Percentiles rank a stretch among this genome's conserved stretches.
phyloP scores from a whole-genome alignment of 2,888 invertebrate species.

The Isoperla grammatica region DNA sequence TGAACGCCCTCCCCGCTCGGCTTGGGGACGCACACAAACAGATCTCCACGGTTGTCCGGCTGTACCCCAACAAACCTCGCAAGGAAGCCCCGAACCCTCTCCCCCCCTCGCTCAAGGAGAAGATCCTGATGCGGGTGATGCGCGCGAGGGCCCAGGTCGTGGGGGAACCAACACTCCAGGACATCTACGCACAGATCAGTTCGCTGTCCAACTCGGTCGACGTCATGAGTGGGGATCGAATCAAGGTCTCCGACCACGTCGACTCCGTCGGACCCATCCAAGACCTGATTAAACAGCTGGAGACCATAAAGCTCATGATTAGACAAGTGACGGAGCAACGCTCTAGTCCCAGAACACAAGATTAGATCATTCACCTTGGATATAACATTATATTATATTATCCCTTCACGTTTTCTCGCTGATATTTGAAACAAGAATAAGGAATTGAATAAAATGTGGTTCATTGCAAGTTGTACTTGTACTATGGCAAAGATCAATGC shows the following conservation, averaged over 20 bases:
- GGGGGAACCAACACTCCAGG: slow-evolving; percentile 1
- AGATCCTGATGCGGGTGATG: neutral
- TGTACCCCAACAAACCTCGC: neutral
- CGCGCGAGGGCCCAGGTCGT: neutral
- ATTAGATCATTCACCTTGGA: too few species aligned
- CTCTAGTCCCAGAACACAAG: too few species aligned
- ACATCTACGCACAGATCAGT: neutral
- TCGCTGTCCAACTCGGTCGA: slow-evolving; percentile 3
- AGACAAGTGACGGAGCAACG: too few species aligned
- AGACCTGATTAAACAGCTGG: too few species aligned
- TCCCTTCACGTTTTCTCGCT: too few species aligned
- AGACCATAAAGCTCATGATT: too few species aligned
- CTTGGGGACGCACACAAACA: slow-evolving; percentile 34
- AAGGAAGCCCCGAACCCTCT: neutral
- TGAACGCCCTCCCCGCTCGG: slow-evolving; percentile 17
- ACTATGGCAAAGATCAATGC: too few species aligned
- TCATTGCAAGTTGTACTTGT: too few species aligned
- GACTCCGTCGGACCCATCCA: neutral
- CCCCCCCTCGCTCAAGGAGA: neutral
- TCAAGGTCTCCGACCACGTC: neutral
- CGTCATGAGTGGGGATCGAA: neutral
- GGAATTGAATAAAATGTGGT: too few species aligned
- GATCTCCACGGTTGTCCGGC: neutral
- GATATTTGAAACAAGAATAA: too few species aligned
- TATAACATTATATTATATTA: too few species aligned